Conservation (phyloP, 2,888 invertebrate genomes). For the Ganaspis brasiliensis region DNA sequence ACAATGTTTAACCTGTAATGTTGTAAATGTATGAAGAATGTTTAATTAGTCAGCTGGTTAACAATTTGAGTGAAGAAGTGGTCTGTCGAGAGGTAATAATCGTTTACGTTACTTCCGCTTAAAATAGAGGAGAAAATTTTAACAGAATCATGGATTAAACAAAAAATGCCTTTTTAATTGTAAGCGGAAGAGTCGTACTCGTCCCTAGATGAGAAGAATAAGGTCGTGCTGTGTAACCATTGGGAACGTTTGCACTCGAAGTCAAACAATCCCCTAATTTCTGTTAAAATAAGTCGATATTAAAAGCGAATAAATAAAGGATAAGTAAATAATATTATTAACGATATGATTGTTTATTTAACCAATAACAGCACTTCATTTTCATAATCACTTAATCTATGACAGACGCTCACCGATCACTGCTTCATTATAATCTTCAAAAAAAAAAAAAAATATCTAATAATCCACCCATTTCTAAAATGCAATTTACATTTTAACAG, state of each 20-base stretch:
- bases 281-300: conserved; percentile 13
- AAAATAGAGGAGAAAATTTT: background rate
- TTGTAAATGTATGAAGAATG: background rate
- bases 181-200: conserved; percentile 21
- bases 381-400: conserved; percentile 25
- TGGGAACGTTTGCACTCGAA: conserved; percentile 26
- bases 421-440: conserved; percentile 14
- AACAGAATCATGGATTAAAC: background rate
- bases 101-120: conserved; percentile 21
- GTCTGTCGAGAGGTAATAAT: conserved; percentile 22
- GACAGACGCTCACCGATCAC: conserved; percentile 21
- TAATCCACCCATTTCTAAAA: background rate
- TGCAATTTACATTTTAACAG: background rate
- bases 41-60: conserved; percentile 8
- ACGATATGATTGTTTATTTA: conserved; percentile 17
- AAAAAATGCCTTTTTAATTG: background rate
- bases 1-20: no score
- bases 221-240: conserved; percentile 22
- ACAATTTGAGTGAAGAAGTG: conserved; percentile 33
- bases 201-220: conserved; percentile 5
- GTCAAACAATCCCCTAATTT: conserved; percentile 18
- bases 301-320: conserved; percentile 26
- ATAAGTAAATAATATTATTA: conserved; percentile 17
- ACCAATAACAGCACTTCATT: conserved; percentile 39
- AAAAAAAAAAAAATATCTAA: background rate